A percentile compares a stretch with the other conserved stretches of the same genome.
Evolutionary conservation across 2,113 vertebrate genomes (phyloP).

Genomic region (Bujurquina vittata): DNA sequence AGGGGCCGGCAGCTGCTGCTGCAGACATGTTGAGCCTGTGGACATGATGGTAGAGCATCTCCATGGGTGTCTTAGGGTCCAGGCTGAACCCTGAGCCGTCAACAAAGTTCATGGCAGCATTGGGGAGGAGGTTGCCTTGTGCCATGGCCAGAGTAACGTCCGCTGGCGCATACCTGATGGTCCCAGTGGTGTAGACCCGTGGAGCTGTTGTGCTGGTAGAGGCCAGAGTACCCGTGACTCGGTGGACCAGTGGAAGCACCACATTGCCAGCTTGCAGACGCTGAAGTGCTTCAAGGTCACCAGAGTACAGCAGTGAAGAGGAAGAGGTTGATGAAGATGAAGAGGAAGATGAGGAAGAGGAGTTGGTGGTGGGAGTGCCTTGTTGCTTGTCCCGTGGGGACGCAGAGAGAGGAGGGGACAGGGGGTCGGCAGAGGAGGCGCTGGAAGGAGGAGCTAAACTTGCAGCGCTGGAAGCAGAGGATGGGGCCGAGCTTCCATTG

Average conservation of each 20-base stretch:
- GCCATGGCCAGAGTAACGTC: slow-evolving; percentile 96
- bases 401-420: slow-evolving; percentile 96
- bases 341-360: slow-evolving; percentile 85
- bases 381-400: slow-evolving; percentile 97
- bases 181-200: slow-evolving; percentile 98
- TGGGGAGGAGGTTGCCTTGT: slow-evolving; percentile 94
- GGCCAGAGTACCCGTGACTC: slow-evolving; percentile 92
- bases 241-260: slow-evolving; percentile 95
- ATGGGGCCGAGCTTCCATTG: slow-evolving; percentile 76
- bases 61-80: slow-evolving; percentile 99
- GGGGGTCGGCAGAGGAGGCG: slow-evolving; percentile 90
- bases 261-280: slow-evolving; percentile 95
- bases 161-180: slow-evolving; percentile 97
- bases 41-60: slow-evolving; percentile 99
- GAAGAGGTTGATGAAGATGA: slow-evolving; percentile 86
- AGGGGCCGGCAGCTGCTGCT: slow-evolving; percentile 80
- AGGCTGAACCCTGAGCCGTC: slow-evolving; percentile 92
- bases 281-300: slow-evolving; percentile 96
- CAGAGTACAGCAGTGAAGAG: slow-evolving; percentile 93
- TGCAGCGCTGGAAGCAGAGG: slow-evolving; percentile 75
- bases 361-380: slow-evolving; percentile 82
- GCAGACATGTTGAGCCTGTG: slow-evolving; percentile 97
- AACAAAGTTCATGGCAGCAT: slow-evolving; percentile 95
- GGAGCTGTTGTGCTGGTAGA: slow-evolving; percentile 90
- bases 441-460: slow-evolving; percentile 86